Evolutionary conservation across 1,140 invertebrate genomes (phyloP), one percentile per base, ranked within the genome.

Genomic region (Platorchestia sp.): DNA sequence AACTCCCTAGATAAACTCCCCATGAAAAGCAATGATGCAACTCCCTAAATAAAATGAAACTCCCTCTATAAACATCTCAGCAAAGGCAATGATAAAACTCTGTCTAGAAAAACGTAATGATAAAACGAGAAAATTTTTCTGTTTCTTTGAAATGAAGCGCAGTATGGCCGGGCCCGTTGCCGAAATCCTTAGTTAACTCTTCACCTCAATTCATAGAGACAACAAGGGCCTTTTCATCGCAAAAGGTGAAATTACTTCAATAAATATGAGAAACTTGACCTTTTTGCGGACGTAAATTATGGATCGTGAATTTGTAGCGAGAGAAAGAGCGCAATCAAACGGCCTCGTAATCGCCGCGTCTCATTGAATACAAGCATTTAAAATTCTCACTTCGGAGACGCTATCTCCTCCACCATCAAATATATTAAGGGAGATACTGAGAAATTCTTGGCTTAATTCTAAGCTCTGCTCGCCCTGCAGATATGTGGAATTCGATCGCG

Each of bases 301-400:
- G 59, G 59, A 75, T 75, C 59, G 59, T 75, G 59, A 75, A 75
- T 75, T 75, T 75, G 59, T 75, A 75, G 59, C 59, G 27, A 75
- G 59, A 36, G 59, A 75, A 75, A 75, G 10, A 75, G 59, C 59
- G 59, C 59, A 10, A 75, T 75, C 59, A 36, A 75, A 75, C 36
- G 87, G 87, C 36, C 41, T 90, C 87, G 87, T 90, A 43, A 90
- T 90, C 87, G 16, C 36, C 87, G 41, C 7, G 43, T n/a, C 47
- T 93, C 91, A 93, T 93, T 93, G 91, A 93, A 93, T 93, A 10
- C 44, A 45, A 44, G 91, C 91, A 93, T 93, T 93, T 47, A 45
- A 10, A 45, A 47, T 45, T 45, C 45, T 45, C 91, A 93, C 91
- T 93, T 44, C 40, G 44, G 6, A 36, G 43, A 93, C 91, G 91